Evolutionary conservation across 2,113 vertebrate species (phyloP), one percentile per base, ranked within the genome.

Genomic region (Promerops cafer): DNA sequence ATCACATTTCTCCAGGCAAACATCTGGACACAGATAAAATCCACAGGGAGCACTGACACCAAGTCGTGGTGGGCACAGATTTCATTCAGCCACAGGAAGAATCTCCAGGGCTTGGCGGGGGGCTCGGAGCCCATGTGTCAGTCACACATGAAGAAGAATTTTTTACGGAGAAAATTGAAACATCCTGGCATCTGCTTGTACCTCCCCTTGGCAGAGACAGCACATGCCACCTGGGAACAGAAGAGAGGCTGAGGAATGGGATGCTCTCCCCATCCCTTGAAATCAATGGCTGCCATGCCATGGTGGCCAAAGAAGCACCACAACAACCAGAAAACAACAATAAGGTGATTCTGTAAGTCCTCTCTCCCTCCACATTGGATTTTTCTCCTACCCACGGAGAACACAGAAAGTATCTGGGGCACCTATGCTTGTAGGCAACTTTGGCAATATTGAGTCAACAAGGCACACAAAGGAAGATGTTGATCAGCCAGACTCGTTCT

Each of bases 151-250:
- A 99, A 99, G 96, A 98, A 98, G 85, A 99, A 97, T 37, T 85
- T 98, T 89, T 99, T 99, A 57, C 99, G 99, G 42, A 99, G 99
- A 75, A 99, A 99, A 92, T 99, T 99, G 95, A 99, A 99, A 33
- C 97, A 99, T 45, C 99, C 99, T 0, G 99, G 99, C 54, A 99
- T 99, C 97, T 99, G 99, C 91, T 99, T 99, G 97, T 98, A 99
- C 66, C 61, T 57, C 11, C 98, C 99, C 97, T 98, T 99, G 76
- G 97, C 98, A 10, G 99, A 98, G n/a, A 99, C 99, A 2, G 98
- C 94, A 0, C 98, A 4, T 14, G 99, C 98, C 15, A 99, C 99
- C 99, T 99, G 97, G 9, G 79, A 80, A 96, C 16, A 42, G 94
- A 35, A 79, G n/a, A 86, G 53, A 0, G 6, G 30, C 1, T 45